A percentile compares a stretch with the other conserved stretches of the same genome.
Evolutionary conservation across 2,888 invertebrate genomes (phyloP).

Genomic region (Vesta saturnalis): DNA sequence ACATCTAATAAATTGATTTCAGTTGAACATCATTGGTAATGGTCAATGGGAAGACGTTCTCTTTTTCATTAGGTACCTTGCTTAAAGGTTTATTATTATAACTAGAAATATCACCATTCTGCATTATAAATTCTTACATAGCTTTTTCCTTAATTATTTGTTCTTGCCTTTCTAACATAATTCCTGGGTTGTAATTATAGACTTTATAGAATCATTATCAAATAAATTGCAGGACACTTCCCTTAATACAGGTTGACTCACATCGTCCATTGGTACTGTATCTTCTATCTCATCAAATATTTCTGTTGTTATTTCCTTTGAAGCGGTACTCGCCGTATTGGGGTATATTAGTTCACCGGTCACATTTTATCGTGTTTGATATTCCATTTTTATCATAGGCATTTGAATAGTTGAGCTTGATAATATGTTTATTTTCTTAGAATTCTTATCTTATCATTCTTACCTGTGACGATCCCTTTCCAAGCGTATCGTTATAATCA

Average conservation of each 20-base stretch:
- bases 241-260: not conserved
- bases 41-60: not conserved
- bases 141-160: not conserved
- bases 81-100: not conserved
- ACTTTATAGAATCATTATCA: not conserved
- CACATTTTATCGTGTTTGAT: too few species aligned
- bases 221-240: not conserved
- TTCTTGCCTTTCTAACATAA: not conserved
- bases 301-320: not conserved
- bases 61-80: not conserved
- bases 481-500: not conserved
- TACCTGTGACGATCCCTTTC: not conserved
- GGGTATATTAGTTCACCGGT: not conserved
- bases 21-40: not conserved
- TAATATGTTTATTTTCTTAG: too few species aligned
- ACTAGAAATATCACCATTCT: not conserved
- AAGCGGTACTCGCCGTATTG: not conserved
- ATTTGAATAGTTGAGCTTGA: too few species aligned
- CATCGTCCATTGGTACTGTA: not conserved
- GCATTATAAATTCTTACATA: not conserved
- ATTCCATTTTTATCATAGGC: too few species aligned
- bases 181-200: not conserved
- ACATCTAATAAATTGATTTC: not conserved
- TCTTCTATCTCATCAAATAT: not conserved
- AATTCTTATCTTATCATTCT: too few species aligned